Evolutionary conservation across 2,113 vertebrate genomes (phyloP), one percentile per base, ranked within the genome.

Genomic region (Xiphophorus maculatus): DNA sequence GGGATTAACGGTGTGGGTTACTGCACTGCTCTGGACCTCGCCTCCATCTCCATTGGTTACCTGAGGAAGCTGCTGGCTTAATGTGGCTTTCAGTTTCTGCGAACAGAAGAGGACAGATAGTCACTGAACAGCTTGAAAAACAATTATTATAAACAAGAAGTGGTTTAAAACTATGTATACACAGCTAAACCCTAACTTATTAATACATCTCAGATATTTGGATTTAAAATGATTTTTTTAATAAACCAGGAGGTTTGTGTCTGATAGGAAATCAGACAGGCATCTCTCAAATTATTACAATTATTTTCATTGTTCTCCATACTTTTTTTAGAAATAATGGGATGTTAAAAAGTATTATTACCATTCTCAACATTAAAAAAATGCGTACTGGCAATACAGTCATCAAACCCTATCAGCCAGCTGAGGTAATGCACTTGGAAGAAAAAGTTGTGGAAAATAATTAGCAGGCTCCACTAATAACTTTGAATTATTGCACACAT

Each of bases 21-120:
- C 88, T 32, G 94, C 94, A 28, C 95, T 96, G 78, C 94, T 84
- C 86, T 97, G 97, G 84, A 96, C 94, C 87, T 97, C 97, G 71
- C 89, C 92, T 83, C 94, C 94, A 71, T 97, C 96, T 78, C 97
- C 97, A 66, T 97, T 98, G 85, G 96, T 96, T 95, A 99, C 95
- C 94, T 97, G 97, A 96, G 96, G 95, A 89, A 97, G 95, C 94
- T 96, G 97, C 90, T 97, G 98, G 86, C 95, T 97, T 91, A 97
- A 93, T 40, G 96, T 96, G 87, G 96, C 95, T 94, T 97, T 97
- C 86, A 97, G 92, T 89, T 96, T 97, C 98, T 98, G 90, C 19
- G 11, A 74, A 68, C 80, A 93, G 87, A 91, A 61, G 42, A 77
- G 72, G 25, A 28, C 5, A 85, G 48, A 78, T 0, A 40, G 9